These are phyloP conservation scores for Temnothorax rugatulus DNA, from an alignment of 2,888 invertebrate genomes.

Conservation along the genomic window DNA sequence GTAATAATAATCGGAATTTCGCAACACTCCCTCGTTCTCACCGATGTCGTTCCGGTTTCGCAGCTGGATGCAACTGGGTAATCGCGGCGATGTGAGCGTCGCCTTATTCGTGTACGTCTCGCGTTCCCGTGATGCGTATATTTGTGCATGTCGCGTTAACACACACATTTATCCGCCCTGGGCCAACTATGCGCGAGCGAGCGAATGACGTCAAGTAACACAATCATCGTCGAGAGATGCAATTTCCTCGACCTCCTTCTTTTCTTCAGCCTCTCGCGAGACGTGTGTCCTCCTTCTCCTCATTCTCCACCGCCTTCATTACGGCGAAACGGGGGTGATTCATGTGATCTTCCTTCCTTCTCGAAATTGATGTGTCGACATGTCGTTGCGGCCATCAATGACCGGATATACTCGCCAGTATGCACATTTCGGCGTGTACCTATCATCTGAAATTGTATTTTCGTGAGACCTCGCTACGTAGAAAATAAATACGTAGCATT, in stretches of 20 bases:
- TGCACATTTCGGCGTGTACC: not conserved
- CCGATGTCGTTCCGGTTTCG: not conserved
- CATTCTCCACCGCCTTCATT: not conserved
- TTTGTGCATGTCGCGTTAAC: constrained; percentile 31
- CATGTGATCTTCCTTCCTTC: not conserved
- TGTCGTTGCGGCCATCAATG: not conserved
- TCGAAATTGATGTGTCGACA: not conserved
- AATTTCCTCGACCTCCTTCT: constrained; percentile 10
- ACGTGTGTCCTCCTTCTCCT: not conserved
- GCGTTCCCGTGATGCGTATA: not conserved
- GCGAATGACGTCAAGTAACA: constrained; percentile 46
- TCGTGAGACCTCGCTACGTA: not conserved
- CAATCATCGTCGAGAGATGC: constrained; percentile 33
- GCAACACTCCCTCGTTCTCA: not conserved
- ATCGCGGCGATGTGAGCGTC: constrained; percentile 18
- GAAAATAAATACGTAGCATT: not conserved
- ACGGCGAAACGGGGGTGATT: not conserved
- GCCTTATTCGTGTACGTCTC: constrained; percentile 28
- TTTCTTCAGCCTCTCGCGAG: not conserved
- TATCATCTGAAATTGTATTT: not conserved
- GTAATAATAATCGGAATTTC: not conserved
- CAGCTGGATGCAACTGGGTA: not conserved
- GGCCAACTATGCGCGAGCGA: not conserved
- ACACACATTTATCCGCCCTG: not conserved
- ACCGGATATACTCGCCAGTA: constrained; percentile 21